These are phyloP conservation scores for Macrosteles quadrilineatus DNA, from an alignment of 1,140 invertebrate genomes.

Conservation along the genomic window DNA sequence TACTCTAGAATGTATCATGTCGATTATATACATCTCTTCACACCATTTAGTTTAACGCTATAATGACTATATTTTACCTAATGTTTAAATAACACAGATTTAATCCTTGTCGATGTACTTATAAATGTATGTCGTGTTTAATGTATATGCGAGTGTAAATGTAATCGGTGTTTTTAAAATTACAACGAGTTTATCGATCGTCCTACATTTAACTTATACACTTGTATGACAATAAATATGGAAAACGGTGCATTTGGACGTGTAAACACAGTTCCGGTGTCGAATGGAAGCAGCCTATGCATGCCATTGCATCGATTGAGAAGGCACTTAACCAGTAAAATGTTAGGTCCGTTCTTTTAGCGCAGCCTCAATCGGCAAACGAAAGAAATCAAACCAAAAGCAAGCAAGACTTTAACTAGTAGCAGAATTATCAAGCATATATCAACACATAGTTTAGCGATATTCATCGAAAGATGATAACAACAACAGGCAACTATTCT, in stretches of 20 bases:
- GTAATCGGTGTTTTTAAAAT: background rate
- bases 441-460: constrained; percentile 21
- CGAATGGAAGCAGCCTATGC: constrained; percentile 34
- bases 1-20: constrained; percentile 23
- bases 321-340: constrained; percentile 34
- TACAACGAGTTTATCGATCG: background rate
- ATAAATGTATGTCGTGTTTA: constrained; percentile 8
- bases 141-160: background rate
- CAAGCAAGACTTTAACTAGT: constrained; percentile 25
- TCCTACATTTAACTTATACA: constrained; percentile 2
- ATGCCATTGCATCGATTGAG: constrained; percentile 33
- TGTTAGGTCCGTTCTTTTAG: constrained; percentile 37
- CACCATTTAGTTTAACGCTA: constrained; percentile 27
- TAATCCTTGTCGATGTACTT: constrained; percentile 9
- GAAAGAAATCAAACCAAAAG: constrained; percentile 31
- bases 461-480: constrained; percentile 25
- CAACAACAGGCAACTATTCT: constrained; percentile 25
- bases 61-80: constrained; percentile 26
- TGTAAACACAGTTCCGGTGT: constrained; percentile 12
- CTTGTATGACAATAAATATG: constrained; percentile 16
- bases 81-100: constrained; percentile 22
- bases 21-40: constrained; percentile 27
- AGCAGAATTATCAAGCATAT: constrained; percentile 26
- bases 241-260: constrained; percentile 16
- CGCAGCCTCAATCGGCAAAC: constrained; percentile 28